These are phyloP conservation scores for Diaprepes abbreviatus DNA, from an alignment of 2,888 invertebrate genomes.

Conservation along the genomic window DNA sequence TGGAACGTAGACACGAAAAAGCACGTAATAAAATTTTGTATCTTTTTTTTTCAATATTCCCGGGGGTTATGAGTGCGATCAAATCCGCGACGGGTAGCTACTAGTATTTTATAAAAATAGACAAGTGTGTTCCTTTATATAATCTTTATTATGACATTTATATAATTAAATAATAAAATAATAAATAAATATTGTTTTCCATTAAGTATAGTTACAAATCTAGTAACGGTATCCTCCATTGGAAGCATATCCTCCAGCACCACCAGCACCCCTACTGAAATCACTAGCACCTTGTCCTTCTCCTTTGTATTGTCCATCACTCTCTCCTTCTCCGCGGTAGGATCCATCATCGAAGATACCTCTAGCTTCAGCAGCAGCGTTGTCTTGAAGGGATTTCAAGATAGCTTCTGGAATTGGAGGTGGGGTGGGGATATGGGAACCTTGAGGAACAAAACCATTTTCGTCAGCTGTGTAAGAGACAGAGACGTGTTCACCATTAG, in stretches of 20 bases:
- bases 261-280: background rate
- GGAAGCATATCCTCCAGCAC: slow-evolving; percentile 16
- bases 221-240: slow-evolving; percentile 41
- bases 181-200: background rate
- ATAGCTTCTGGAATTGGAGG: slow-evolving; percentile 74
- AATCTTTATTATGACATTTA: no score
- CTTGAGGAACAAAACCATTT: slow-evolving; percentile 71
- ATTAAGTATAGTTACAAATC: no score
- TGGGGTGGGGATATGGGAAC: slow-evolving; percentile 72
- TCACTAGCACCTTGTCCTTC: slow-evolving; percentile 20
- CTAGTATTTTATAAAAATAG: no score
- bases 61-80: no score
- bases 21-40: no score
- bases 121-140: no score
- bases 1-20: no score
- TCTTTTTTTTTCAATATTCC: no score
- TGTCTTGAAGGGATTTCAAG: slow-evolving; percentile 62
- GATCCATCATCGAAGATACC: slow-evolving; percentile 57
- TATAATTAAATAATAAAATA: no score
- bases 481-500: slow-evolving; percentile 58
- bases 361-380: slow-evolving; percentile 57
- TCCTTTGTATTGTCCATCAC: slow-evolving; percentile 47
- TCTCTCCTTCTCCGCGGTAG: slow-evolving; percentile 54
- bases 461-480: slow-evolving; percentile 71
- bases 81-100: no score